These are phyloP conservation scores for Sebastes diaconus DNA, from an alignment of 2,797 vertebrate genomes.

Conservation along the genomic window DNA sequence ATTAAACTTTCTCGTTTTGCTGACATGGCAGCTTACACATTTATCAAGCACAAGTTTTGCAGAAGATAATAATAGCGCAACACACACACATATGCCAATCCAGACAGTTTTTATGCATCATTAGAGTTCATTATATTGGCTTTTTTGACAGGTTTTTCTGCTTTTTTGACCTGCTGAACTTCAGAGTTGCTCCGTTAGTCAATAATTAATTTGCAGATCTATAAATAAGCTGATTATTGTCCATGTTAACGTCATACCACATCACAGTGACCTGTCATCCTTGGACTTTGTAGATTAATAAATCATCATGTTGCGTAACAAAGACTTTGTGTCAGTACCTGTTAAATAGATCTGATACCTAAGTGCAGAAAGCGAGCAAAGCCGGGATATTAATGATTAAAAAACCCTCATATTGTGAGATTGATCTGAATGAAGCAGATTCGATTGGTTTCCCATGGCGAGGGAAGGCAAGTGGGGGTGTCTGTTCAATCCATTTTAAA, in stretches of 20 bases:
- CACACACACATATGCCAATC: background rate
- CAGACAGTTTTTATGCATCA: background rate
- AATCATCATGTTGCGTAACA: background rate
- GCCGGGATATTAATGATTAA: background rate
- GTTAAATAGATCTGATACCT: background rate
- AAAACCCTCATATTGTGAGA: background rate
- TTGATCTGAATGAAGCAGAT: conserved; percentile 5
- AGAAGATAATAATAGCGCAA: conserved; percentile 1
- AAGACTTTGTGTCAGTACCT: background rate
- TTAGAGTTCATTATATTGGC: conserved; percentile 15
- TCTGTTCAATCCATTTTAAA: background rate
- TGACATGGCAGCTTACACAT: conserved; percentile 53
- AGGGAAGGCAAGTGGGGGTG: background rate
- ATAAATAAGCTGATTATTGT: background rate
- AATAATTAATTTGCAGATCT: conserved; percentile 12
- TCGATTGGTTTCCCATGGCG: background rate
- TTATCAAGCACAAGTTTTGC: conserved; percentile 21
- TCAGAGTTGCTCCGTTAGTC: background rate
- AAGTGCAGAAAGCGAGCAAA: background rate
- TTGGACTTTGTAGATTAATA: background rate
- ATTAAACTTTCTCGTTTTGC: conserved; percentile 23
- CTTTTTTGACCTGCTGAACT: conserved; percentile 11
- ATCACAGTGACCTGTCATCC: background rate
- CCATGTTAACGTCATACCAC: background rate
- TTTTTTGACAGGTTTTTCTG: background rate